Conservation (phyloP, 1,140 invertebrate species). For the Apocrypta bakeri region DNA sequence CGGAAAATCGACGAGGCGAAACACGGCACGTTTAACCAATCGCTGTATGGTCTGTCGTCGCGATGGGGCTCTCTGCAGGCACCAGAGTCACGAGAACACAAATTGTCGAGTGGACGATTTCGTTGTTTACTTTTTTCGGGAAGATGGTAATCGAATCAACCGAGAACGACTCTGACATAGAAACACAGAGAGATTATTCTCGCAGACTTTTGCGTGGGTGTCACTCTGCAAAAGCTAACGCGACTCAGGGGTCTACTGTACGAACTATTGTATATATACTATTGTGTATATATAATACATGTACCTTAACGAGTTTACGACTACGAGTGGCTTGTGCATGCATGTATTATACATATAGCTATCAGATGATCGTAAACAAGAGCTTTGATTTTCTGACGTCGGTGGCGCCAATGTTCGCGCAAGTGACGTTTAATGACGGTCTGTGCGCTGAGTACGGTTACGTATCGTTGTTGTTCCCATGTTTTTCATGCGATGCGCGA, state of each 20-base stretch:
- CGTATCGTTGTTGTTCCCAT: too few relatives aligned
- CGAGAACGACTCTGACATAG: neutral
- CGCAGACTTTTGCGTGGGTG: neutral
- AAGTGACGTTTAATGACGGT: neutral
- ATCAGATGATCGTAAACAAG: conserved; percentile 44
- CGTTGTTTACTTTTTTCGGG: neutral
- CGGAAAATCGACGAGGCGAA: neutral
- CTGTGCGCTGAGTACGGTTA: too few relatives aligned
- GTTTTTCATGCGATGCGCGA: too few relatives aligned
- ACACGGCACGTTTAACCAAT: neutral
- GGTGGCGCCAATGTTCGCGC: conserved; percentile 19
- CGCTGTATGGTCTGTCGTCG: neutral
- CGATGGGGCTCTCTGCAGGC: too few relatives aligned
- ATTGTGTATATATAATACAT: too few relatives aligned
- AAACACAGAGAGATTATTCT: too few relatives aligned
- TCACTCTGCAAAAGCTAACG: too few relatives aligned
- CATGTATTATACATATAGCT: neutral
- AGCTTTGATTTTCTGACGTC: conserved; percentile 26
- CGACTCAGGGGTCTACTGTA: too few relatives aligned
- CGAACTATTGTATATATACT: too few relatives aligned
- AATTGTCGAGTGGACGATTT: neutral
- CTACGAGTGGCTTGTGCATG: too few relatives aligned
- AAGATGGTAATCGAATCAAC: neutral
- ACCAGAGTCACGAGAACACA: too few relatives aligned
- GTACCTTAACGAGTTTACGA: too few relatives aligned